Percentiles rank a stretch among this genome's conserved stretches.
phyloP scores from a whole-genome alignment of 2,888 invertebrate genomes.

The Oligia fasciuncula region DNA sequence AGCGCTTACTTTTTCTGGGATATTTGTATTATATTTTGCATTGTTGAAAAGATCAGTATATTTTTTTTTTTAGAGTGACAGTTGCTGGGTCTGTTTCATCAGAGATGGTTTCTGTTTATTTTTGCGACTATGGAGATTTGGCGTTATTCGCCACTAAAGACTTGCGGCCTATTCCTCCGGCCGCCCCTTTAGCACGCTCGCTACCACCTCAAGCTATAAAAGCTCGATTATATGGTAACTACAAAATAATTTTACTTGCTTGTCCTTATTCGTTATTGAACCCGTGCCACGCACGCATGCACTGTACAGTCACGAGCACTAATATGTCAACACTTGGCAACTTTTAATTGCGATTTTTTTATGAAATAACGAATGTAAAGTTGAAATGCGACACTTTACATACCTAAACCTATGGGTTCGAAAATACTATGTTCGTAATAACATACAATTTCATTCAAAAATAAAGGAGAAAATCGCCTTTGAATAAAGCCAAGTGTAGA shows the following conservation, averaged over 20 bases:
- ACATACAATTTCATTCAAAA: too few species aligned
- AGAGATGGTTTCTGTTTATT: slow-evolving; percentile 89
- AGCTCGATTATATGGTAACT: slow-evolving; percentile 85
- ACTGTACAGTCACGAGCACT: not conserved
- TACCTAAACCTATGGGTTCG: too few species aligned
- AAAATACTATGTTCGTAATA: too few species aligned
- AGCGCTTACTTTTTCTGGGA: not conserved
- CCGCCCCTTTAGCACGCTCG: slow-evolving; percentile 81
- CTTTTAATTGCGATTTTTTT: too few species aligned
- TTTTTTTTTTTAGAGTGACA: slow-evolving; percentile 80
- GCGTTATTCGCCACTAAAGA: slow-evolving; percentile 79
- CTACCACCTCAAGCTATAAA: slow-evolving; percentile 87
- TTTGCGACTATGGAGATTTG: slow-evolving; percentile 91
- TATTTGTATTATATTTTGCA: not conserved
- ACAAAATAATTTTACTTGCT: slow-evolving; percentile 44
- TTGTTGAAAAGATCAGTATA: not conserved
- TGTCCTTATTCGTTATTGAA: not conserved
- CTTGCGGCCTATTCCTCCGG: slow-evolving; percentile 81
- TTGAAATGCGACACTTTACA: too few species aligned
- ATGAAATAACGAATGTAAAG: too few species aligned
- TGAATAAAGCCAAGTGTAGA: too few species aligned
- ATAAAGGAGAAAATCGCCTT: too few species aligned
- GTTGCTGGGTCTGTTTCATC: slow-evolving; percentile 86
- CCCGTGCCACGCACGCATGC: not conserved
- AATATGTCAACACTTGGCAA: too few species aligned